A percentile compares a stretch with the other conserved stretches of the same genome.
These are phyloP conservation scores for Platyrinchus mystaceus DNA, from an alignment of 2,797 vertebrate species.

Conservation along the genomic window DNA sequence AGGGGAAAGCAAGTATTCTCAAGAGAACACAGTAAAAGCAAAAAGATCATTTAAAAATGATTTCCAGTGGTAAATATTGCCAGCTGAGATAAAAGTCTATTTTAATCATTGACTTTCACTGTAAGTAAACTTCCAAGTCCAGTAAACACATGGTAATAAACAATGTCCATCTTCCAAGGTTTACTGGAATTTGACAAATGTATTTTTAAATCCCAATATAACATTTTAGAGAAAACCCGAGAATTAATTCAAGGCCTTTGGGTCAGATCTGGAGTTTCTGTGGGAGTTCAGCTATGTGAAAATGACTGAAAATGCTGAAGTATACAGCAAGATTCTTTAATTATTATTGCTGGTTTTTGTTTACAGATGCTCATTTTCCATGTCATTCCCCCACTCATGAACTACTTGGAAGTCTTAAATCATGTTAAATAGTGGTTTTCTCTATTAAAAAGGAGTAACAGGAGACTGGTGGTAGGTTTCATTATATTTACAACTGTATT, in stretches of 20 bases:
- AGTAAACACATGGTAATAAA: background rate
- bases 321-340: background rate
- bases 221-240: background rate
- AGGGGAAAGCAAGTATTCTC: background rate
- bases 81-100: background rate
- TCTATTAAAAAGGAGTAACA: background rate
- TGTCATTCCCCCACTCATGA: background rate
- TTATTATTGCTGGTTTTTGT: background rate
- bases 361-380: background rate
- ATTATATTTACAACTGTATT: conserved; percentile 9
- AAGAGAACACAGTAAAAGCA: background rate
- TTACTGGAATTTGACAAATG: background rate
- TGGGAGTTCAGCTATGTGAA: background rate
- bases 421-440: background rate
- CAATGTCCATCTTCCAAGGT: background rate
- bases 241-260: background rate
- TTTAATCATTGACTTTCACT: background rate
- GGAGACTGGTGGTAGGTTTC: background rate
- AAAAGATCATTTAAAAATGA: background rate
- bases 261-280: background rate
- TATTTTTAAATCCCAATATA: background rate
- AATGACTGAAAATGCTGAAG: background rate
- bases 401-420: background rate
- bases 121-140: background rate
- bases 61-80: background rate